A percentile compares a stretch with the other conserved stretches of the same genome.
These are phyloP conservation scores for Epiblema foenella DNA, from an alignment of 2,888 invertebrate genomes.

Conservation along the genomic window DNA sequence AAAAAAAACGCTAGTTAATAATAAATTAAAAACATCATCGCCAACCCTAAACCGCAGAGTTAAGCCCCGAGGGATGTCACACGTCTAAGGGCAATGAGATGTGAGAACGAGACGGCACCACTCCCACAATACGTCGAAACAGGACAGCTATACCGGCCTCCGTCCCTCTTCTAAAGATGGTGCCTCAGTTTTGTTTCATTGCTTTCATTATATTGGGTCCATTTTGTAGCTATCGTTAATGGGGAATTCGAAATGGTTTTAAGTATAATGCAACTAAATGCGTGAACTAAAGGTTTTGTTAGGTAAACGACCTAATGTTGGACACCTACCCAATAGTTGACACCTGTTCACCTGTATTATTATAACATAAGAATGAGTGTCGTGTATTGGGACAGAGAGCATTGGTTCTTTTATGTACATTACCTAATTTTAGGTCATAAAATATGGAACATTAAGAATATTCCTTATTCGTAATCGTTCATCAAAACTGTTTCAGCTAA, in stretches of 20 bases:
- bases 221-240: conserved; percentile 39
- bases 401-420: no score
- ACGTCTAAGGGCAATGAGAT: conserved; percentile 77
- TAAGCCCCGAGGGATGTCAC: conserved; percentile 81
- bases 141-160: conserved; percentile 53
- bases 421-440: no score
- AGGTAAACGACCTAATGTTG: no score
- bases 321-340: no score
- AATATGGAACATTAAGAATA: no score
- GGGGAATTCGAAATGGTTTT: conserved; percentile 26
- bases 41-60: conserved; percentile 69
- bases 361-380: no score
- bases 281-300: background rate
- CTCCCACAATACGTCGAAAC: conserved; percentile 52
- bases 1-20: no score
- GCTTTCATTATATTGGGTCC: conserved; percentile 55
- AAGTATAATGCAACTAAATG: background rate
- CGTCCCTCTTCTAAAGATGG: conserved; percentile 55
- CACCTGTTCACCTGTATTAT: no score
- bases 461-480: no score
- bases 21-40: background rate
- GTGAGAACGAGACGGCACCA: conserved; percentile 67
- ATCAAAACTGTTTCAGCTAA: no score
- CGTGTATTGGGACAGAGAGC: no score
- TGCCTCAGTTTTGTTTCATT: conserved; percentile 67